Evolutionary conservation across 2,888 invertebrate genomes (phyloP), one percentile per base, ranked within the genome.

Genomic region (Eurytoma californica): DNA sequence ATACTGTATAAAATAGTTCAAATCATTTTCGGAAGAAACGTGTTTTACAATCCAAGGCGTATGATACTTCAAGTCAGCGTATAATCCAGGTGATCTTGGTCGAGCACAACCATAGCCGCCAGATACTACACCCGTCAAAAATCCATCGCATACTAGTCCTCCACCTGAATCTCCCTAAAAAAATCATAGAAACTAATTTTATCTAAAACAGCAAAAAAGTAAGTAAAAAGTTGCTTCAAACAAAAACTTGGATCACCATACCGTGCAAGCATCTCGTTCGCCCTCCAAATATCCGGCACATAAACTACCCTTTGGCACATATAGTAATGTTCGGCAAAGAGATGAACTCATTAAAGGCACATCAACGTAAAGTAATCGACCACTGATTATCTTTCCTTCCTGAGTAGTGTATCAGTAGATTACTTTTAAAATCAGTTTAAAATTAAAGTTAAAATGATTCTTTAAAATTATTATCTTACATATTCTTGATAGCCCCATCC

Each of bases 91-190:
- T 0, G 79, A 18, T 7, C 66, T 58, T 1, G 86, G 86, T 51
- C 77, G 70, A 0, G 88, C 89, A 57, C 89, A 89, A 13, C 86
- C 87, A 0, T 79, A 3, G 1, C 89, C 89, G 16, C 85, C 85
- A 2, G 89, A 89, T 74, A 89, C 88, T 5, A 88, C 28, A 3
- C 89, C 89, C 7, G 83, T 82, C 28, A 89, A 18, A 18, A 66
- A 0, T 12, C 84, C 84, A 3, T 82, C 72, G 81, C 89, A 89
- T 0, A 87, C 58, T 80, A 89, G 82, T 0, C 87, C 86, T 24
- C 89, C 88, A 1, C 89, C 89, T 0, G 89, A 89, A 79, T 89
- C 89, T 7, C 89, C 89, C 89, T 89, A 76, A 0, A 76, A 76
- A 63, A 61, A 16, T 24, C 60, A 13, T 57, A 7, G 20, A 57